Base-by-base conservation (phyloP, 2,113 vertebrate genomes). In the Pseudorasbora parva region DNA sequence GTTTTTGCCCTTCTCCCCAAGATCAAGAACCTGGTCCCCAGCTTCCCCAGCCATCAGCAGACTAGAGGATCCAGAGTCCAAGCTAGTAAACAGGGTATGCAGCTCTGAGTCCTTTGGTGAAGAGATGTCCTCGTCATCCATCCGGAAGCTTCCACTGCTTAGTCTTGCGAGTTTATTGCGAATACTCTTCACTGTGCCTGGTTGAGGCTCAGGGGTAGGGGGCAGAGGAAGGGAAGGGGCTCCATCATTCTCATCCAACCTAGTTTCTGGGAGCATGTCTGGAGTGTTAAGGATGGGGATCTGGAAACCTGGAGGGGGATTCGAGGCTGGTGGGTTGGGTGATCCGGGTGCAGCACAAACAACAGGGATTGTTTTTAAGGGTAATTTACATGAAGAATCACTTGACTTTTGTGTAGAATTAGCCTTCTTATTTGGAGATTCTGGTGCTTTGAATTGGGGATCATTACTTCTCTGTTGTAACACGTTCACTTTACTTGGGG, bases 1-100 rank as follows among this genome's bases (percentile, higher is more conserved):
- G 89, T 94, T 98, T 86, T 95, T 97, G 2, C 94, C 95, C 90
- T 95, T 97, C 81, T 99, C 98, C 23, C 86, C 88, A 57, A 92
- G 87, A 0, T 95, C 96, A 82, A 93, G 12, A 5, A 94, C 90
- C 49, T 92, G 92, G 84, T 97, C 96, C 41, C 91, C 12, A 8
- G 84, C 94, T 0, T 88, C 75, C 0, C 15, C 90, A 87, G 93
- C 91, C 21, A 96, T 88, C 66, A 94, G 91, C 4, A 92, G 92
- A 41, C 87, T 92, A 43, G 94, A 90, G 5, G 95, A 87, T 95
- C 93, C 0, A 94, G 92, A 0, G 4, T 94, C 92, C 73, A 93
- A 74, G 76, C 93, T 93, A 33, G 93, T 92, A 85, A 95, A 93
- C n/a, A 98, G 92, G 82, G 93, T 90, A 37, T 94, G 95, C 25